Evolutionary conservation across 30 jellyfish, hydroid and myxozoan species (phyloP), one percentile per base, ranked within the genome.

Genomic region (Turritopsis dohrnii): DNA sequence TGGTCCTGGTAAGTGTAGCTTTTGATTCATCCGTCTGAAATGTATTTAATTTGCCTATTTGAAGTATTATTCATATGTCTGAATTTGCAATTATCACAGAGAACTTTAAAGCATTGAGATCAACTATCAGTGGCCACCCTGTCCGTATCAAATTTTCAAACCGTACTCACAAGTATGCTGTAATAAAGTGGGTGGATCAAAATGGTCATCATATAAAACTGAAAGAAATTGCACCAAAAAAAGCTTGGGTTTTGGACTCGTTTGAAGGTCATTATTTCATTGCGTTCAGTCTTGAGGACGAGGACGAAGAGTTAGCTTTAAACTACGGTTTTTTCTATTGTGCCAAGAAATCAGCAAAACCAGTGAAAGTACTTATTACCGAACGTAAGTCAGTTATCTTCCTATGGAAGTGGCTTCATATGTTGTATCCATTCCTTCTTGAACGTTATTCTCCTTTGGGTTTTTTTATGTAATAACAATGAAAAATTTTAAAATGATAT

Each of bases 301-400:
- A 84, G 9, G 1, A 75, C 0, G 90, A 74, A 9, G n/a, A 7
- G 22, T 26, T 84, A 0, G 90, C 53, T 28, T 75, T 84, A 26
- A 84, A 84, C 65, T 84, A 84, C 27, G 71, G 73, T 1, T 24
- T 22, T 22, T 71, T 53, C 66, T 75, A 75, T 21, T 21, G 19
- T 27, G 89, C 89, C 13, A 27, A 21, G 52, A 23, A 53, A 54
- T 54, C 71, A 21, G 75, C 0, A 16, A 74, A 21, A 19, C 87
- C 87, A 22, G 83, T 27, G 13, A 0, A 74, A 41, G 90, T 84
- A 25, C 21, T 84, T 23, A 84, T 84, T 23, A 84, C 90, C 18
- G 89, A 66, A 27, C 76, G 90, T 84, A 81, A 81, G 88, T 53
- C 29, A 79, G 60, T n/a, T n/a, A n/a, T n/a, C n/a, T n/a, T n/a